Evolutionary conservation across 2,888 invertebrate genomes (phyloP).

Genomic region (Drosophila colorata): DNA sequence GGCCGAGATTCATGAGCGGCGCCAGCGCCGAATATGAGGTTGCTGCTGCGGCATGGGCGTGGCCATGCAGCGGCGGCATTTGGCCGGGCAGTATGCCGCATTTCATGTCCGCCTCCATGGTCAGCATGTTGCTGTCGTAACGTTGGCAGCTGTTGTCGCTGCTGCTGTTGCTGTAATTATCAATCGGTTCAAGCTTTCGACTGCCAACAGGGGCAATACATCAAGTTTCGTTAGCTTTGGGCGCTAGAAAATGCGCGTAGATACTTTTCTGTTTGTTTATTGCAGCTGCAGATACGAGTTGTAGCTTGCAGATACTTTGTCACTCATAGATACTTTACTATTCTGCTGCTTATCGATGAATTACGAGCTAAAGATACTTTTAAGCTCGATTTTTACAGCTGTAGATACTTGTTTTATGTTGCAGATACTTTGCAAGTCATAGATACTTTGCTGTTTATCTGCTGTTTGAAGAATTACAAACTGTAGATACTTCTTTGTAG

Average conservation of each 20-base stretch:
- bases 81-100: constrained; percentile 94
- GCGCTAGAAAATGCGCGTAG: background rate
- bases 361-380: background rate
- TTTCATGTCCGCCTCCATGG: constrained; percentile 96
- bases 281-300: background rate
- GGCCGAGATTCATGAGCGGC: constrained; percentile 89
- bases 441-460: background rate
- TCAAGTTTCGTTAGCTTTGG: constrained; percentile 5
- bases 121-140: constrained; percentile 89
- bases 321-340: background rate
- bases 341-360: background rate
- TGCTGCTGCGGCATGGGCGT: constrained; percentile 85
- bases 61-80: constrained; percentile 93
- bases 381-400: too few relatives aligned
- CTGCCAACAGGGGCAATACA: background rate
- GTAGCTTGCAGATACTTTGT: background rate
- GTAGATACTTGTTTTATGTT: background rate
- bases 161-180: constrained; percentile 5
- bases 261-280: background rate
- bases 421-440: constrained; percentile 14
- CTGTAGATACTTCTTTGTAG: too few relatives aligned
- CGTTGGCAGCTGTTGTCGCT: constrained; percentile 13
- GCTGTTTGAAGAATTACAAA: too few relatives aligned
- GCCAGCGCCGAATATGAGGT: constrained; percentile 90
- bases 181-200: constrained; percentile 3